Conservation (phyloP, 2,113 vertebrate genomes). For the Hippocampus barbouri region DNA sequence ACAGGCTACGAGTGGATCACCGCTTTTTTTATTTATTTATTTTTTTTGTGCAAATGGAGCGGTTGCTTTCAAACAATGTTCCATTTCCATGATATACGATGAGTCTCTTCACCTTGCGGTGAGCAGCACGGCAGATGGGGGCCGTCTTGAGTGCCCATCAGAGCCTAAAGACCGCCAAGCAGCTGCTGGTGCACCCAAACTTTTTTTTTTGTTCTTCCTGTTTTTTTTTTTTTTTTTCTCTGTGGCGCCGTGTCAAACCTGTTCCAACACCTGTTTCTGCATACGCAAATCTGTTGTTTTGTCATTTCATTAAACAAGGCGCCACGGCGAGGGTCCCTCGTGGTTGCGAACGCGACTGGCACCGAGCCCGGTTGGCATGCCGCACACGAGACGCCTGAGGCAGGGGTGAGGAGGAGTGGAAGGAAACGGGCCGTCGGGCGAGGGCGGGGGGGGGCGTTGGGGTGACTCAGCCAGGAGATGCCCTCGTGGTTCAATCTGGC, state of each 20-base stretch:
- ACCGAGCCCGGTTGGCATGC: conserved; percentile 70
- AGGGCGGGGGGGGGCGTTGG: conserved; percentile 64
- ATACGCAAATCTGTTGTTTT: conserved; percentile 94
- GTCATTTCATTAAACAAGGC: conserved; percentile 88
- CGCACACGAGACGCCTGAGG: conserved; percentile 36
- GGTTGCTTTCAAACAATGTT: conserved; percentile 69
- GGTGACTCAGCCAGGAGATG: conserved; percentile 60
- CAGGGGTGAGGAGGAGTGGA: conserved; percentile 51
- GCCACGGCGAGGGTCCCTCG: conserved; percentile 74
- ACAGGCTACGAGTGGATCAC: conserved; percentile 63
- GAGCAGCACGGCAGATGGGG: conserved; percentile 84
- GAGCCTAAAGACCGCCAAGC: conserved; percentile 80
- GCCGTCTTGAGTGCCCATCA: conserved; percentile 80
- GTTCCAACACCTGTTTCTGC: conserved; percentile 91
- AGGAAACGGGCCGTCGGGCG: neutral
- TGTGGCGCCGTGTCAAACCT: conserved; percentile 84
- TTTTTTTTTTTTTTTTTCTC: conserved; percentile 41
- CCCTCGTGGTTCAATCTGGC: conserved; percentile 72
- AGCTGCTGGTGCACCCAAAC: conserved; percentile 84
- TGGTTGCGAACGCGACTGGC: conserved; percentile 81
- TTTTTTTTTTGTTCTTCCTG: conserved; percentile 48
- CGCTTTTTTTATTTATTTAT: conserved; percentile 34
- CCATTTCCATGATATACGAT: conserved; percentile 76
- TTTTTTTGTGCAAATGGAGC: conserved; percentile 64
- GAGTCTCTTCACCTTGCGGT: conserved; percentile 84